Percentiles rank a stretch among this genome's conserved stretches.
phyloP scores from a whole-genome alignment of 2,888 invertebrate genomes.

The Opisthograptis luteolata region DNA sequence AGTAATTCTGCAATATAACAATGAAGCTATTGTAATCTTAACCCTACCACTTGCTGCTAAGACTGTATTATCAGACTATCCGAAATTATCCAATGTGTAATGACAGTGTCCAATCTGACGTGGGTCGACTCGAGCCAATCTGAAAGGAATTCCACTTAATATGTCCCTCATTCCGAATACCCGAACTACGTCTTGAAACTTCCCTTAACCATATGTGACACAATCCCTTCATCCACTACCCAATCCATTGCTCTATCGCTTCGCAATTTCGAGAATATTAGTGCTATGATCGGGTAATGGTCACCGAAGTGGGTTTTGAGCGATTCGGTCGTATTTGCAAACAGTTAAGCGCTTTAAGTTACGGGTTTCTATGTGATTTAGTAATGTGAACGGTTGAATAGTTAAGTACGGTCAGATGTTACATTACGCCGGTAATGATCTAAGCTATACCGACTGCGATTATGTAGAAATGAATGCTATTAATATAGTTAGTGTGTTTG shows the following conservation, averaged over 20 bases:
- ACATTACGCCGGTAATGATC: constrained; percentile 28
- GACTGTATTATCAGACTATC: constrained; percentile 49
- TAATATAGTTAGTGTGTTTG: constrained; percentile 12
- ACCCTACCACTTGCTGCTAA: constrained; percentile 17
- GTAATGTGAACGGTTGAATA: constrained; percentile 33
- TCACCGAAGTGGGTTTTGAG: constrained; percentile 6
- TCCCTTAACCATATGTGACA: constrained; percentile 25
- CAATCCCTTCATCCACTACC: constrained; percentile 13
- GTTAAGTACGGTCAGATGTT: constrained; percentile 32
- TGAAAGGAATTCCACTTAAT: constrained; percentile 74
- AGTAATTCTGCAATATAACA: too few species aligned
- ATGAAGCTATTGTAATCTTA: not conserved
- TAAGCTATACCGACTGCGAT: constrained; percentile 10
- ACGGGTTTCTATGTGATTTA: constrained; percentile 33
- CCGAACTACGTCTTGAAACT: constrained; percentile 44
- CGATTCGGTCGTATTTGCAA: constrained; percentile 6
- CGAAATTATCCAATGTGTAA: constrained; percentile 72
- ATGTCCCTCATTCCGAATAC: constrained; percentile 62
- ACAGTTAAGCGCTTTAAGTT: constrained; percentile 42
- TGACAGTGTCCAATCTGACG: constrained; percentile 74
- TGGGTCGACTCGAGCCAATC: constrained; percentile 70
- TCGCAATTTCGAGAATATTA: not conserved
- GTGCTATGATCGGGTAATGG: constrained; percentile 34
- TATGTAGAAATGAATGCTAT: constrained; percentile 17
- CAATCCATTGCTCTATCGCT: constrained; percentile 33